These are phyloP conservation scores for Archocentrus centrarchus DNA, from an alignment of 2,113 vertebrate species.

Conservation along the genomic window DNA sequence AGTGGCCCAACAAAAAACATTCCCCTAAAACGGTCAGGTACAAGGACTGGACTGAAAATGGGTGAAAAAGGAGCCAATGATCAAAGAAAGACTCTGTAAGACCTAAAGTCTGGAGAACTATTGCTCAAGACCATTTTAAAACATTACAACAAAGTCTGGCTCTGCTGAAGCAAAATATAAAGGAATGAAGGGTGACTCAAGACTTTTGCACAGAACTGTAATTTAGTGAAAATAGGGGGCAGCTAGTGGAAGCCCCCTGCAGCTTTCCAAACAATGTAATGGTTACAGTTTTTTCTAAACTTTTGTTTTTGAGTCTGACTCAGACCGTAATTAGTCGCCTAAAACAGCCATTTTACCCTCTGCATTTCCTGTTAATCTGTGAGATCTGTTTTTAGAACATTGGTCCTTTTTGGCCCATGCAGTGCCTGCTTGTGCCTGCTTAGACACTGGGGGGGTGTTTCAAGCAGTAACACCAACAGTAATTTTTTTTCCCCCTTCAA, in stretches of 20 bases:
- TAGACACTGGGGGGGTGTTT: not conserved
- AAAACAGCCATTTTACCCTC: not conserved
- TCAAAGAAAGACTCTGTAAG: too few relatives aligned
- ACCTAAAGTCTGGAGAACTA: too few relatives aligned
- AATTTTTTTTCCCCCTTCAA: not conserved
- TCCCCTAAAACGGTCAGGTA: not conserved
- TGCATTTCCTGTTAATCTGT: not conserved
- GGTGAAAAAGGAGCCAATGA: too few relatives aligned
- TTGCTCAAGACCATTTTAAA: too few relatives aligned
- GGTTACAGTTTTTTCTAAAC: too few relatives aligned
- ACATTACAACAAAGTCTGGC: not conserved
- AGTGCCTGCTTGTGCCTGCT: too few relatives aligned
- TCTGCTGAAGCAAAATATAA: not conserved
- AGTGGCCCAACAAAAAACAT: rapidly evolving
- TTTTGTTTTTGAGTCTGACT: not conserved
- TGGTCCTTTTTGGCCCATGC: not conserved
- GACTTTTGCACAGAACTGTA: not conserved
- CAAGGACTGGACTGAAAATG: not conserved
- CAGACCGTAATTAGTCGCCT: not conserved
- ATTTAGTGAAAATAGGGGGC: not conserved
- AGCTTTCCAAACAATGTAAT: not conserved
- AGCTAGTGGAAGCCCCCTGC: not conserved
- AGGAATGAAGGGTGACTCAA: not conserved
- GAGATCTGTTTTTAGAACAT: not conserved
- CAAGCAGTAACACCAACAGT: not conserved